These are phyloP conservation scores for Sycophila texana DNA, from an alignment of 2,888 invertebrate genomes.

Conservation along the genomic window DNA sequence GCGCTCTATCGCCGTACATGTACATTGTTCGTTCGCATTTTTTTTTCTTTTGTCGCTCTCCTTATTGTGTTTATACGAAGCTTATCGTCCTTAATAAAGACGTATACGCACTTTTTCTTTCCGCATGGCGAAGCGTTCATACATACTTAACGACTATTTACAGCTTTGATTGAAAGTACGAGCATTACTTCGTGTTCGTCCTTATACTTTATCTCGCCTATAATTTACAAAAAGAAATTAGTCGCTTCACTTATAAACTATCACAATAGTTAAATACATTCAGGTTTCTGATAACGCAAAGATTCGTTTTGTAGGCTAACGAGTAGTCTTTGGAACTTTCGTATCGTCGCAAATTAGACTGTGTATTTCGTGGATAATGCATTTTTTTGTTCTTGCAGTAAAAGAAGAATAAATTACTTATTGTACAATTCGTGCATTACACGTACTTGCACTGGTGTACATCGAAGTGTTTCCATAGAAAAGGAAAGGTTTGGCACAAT, in stretches of 20 bases:
- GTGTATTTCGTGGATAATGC: background rate
- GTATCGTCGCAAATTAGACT: background rate
- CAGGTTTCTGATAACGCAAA: constrained; percentile 1
- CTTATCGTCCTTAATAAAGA: constrained; percentile 38
- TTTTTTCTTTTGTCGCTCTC: background rate
- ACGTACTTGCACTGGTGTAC: too few relatives aligned
- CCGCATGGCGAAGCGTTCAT: constrained; percentile 57
- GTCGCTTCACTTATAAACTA: constrained; percentile 25
- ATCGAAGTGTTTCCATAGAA: too few relatives aligned
- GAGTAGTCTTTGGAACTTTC: constrained; percentile 11
- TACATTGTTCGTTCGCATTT: constrained; percentile 29
- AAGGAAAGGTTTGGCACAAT: constrained; percentile 44
- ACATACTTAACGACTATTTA: constrained; percentile 61
- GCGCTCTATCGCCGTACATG: constrained; percentile 41
- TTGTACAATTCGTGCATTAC: too few relatives aligned
- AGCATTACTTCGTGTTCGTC: constrained; percentile 55
- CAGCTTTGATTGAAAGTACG: constrained; percentile 60
- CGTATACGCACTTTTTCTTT: constrained; percentile 28
- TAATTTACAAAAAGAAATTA: constrained; percentile 32
- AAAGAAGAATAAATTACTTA: background rate
- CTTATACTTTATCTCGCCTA: constrained; percentile 45
- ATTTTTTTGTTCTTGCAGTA: background rate
- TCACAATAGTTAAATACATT: constrained; percentile 29
- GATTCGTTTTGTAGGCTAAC: background rate
- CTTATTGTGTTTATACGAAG: constrained; percentile 42